Evolutionary conservation across 2,797 vertebrate species (phyloP).

Genomic region (Cyclopterus lumpus): DNA sequence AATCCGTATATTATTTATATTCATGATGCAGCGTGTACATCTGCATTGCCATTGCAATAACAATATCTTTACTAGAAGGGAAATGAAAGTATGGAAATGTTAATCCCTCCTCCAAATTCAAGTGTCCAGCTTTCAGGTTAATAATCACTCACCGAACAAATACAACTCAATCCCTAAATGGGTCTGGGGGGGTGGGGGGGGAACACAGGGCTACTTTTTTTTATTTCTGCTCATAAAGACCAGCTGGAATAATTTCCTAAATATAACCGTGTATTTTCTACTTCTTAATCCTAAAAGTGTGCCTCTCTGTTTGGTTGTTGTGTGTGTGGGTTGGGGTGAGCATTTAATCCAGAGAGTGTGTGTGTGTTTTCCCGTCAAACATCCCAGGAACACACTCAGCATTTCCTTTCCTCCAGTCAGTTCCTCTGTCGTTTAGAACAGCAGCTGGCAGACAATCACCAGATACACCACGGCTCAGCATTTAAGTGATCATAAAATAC

Average conservation of each 20-base stretch:
- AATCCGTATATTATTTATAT: background rate
- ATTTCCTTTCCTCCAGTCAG: conserved; percentile 65
- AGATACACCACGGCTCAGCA: conserved; percentile 8
- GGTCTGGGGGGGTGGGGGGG: fast-evolving
- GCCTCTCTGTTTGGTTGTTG: background rate
- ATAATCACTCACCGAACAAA: conserved; percentile 68
- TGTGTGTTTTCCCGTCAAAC: conserved; percentile 35
- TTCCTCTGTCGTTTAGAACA: conserved; percentile 47
- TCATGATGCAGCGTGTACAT: background rate
- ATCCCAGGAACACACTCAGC: conserved; percentile 77
- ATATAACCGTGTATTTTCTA: background rate
- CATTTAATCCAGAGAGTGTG: background rate
- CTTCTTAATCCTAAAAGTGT: background rate
- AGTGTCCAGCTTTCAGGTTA: conserved; percentile 44
- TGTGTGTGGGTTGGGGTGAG: background rate
- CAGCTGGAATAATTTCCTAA: background rate
- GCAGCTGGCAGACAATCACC: background rate
- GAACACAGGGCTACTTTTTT: background rate
- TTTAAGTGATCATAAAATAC: background rate
- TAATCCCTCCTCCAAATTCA: background rate
- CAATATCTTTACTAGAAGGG: background rate
- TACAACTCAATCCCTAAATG: conserved; percentile 22
- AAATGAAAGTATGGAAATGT: background rate
- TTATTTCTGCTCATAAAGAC: background rate
- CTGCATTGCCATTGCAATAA: background rate